phyloP scores from a whole-genome alignment of 1,140 invertebrate genomes.

The Trachelipus rathkii region DNA sequence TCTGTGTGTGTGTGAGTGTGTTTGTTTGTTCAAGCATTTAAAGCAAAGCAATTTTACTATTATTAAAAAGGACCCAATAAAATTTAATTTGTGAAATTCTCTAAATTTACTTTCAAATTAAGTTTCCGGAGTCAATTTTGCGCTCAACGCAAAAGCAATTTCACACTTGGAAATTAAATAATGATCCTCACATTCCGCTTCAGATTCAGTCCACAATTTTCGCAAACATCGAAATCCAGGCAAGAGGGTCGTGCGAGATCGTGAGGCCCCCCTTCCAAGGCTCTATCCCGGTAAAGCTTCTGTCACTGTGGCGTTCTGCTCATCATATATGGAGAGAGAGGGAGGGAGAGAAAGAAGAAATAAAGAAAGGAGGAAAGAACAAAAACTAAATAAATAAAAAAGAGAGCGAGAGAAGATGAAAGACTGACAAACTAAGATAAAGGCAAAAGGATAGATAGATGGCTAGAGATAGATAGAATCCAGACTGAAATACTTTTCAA shows the following conservation, averaged over 20 bases:
- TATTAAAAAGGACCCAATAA: no score
- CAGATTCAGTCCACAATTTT: neutral
- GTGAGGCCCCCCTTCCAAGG: neutral
- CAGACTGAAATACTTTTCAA: no score
- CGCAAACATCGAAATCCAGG: neutral
- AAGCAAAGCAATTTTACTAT: neutral
- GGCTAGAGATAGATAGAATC: no score
- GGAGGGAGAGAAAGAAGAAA: no score
- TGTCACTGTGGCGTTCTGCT: no score
- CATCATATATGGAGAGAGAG: no score
- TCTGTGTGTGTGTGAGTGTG: no score
- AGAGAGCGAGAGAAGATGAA: neutral
- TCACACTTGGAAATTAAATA: conserved; percentile 11
- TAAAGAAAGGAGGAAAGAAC: no score
- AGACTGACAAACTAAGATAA: no score
- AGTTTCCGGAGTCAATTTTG: neutral
- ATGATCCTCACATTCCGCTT: neutral
- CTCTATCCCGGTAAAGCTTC: no score
- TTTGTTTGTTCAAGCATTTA: no score
- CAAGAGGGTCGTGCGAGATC: neutral
- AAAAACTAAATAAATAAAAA: neutral
- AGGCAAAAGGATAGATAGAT: no score
- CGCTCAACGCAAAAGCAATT: neutral
- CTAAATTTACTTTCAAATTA: neutral
- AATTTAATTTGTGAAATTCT: neutral